These are phyloP conservation scores for Sphyrna mokarran DNA, from an alignment of 2,113 vertebrate species.

Conservation along the genomic window DNA sequence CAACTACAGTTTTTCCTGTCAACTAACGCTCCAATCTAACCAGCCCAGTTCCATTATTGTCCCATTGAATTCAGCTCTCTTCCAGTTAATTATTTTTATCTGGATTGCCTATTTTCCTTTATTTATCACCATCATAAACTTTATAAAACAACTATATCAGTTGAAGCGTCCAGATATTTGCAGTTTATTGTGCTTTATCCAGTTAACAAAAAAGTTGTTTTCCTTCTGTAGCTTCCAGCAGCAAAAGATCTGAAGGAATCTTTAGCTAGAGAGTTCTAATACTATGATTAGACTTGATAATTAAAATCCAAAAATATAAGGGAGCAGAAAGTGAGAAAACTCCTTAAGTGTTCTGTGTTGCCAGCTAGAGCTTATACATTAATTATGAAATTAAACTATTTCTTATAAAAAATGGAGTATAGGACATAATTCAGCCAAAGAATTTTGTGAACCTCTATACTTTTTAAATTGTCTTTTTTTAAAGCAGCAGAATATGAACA, in stretches of 20 bases:
- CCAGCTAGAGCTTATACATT: background rate
- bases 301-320: background rate
- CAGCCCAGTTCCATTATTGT: no score
- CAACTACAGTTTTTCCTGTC: no score
- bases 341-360: background rate
- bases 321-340: background rate
- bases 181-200: background rate
- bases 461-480: background rate
- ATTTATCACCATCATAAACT: no score
- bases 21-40: no score
- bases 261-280: background rate
- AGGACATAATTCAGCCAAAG: background rate
- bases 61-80: no score
- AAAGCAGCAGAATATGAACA: background rate
- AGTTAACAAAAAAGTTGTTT: background rate
- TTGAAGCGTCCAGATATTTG: background rate
- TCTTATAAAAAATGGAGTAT: background rate
- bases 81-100: no score
- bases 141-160: background rate
- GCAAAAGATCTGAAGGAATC: background rate
- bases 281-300: background rate
- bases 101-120: no score
- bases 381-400: background rate
- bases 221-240: background rate
- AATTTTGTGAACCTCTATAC: background rate